Evolutionary conservation across 2,888 invertebrate species (phyloP).

Genomic region (Aelia acuminata): DNA sequence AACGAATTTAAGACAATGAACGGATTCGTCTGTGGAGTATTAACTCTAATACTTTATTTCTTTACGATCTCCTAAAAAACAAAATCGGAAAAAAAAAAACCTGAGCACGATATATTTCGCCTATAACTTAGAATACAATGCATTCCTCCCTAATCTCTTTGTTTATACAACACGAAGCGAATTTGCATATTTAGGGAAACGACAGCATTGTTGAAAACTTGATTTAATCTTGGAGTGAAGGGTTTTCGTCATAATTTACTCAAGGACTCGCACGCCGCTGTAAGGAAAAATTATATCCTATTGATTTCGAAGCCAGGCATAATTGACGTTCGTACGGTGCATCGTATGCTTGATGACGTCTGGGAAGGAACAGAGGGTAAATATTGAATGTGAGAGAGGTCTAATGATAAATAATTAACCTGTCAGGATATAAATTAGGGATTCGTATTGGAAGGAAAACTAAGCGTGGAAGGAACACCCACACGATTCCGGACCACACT

Average conservation of each 20-base stretch:
- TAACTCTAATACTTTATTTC: too few species aligned
- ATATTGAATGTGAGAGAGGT: conserved; percentile 25
- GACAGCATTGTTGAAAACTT: not conserved
- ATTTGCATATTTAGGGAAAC: conserved; percentile 28
- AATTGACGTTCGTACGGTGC: not conserved
- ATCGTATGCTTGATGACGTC: not conserved
- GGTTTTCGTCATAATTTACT: not conserved
- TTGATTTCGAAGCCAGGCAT: not conserved
- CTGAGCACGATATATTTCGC: not conserved
- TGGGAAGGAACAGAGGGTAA: not conserved
- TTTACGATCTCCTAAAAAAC: too few species aligned
- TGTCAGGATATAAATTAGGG: conserved; percentile 38
- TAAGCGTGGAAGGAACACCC: conserved; percentile 3
- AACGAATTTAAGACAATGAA: too few species aligned
- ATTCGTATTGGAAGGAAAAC: not conserved
- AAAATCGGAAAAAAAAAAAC: not conserved
- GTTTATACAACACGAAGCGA: not conserved
- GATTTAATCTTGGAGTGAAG: not conserved
- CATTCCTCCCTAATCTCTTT: not conserved
- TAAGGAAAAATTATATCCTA: conserved; percentile 31
- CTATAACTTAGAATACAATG: not conserved
- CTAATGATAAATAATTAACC: conserved; percentile 39
- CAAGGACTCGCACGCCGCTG: not conserved
- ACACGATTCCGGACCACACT: not conserved
- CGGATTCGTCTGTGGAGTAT: too few species aligned